Evolutionary conservation across 1,140 invertebrate genomes (phyloP).

Genomic region (Daktulosphaira vitifoliae): DNA sequence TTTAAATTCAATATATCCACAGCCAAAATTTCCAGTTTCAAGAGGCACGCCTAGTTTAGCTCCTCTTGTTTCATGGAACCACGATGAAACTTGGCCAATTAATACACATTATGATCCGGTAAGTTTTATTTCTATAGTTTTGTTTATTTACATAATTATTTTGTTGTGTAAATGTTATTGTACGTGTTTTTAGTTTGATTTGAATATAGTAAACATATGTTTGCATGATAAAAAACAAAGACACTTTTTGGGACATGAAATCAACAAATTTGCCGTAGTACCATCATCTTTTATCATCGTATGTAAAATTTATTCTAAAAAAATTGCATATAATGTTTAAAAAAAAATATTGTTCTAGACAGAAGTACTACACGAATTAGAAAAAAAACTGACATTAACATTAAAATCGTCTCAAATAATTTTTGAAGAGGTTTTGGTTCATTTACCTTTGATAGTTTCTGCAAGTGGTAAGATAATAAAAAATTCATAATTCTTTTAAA

Average conservation of each 20-base stretch:
- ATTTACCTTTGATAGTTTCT: background rate
- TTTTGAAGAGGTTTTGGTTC: conserved; percentile 16
- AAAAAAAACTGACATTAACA: background rate
- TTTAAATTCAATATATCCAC: conserved; percentile 38
- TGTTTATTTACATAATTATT: no score
- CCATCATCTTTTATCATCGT: conserved; percentile 26
- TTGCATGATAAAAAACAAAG: conserved; percentile 17
- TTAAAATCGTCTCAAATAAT: background rate
- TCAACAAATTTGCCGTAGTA: conserved; percentile 7
- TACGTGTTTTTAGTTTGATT: conserved; percentile 22
- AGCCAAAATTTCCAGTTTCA: conserved; percentile 32
- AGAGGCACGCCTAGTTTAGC: conserved; percentile 34
- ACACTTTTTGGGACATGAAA: conserved; percentile 31
- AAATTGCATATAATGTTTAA: background rate
- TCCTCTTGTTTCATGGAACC: conserved; percentile 33
- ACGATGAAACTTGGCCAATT: conserved; percentile 34
- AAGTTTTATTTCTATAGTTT: background rate
- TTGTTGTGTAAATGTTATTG: no score
- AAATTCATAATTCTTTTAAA: background rate
- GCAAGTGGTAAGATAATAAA: background rate
- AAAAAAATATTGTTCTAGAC: conserved; percentile 3
- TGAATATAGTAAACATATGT: conserved; percentile 1
- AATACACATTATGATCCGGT: conserved; percentile 6
- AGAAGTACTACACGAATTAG: conserved; percentile 1
- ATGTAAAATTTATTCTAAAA: background rate